phyloP scores from a whole-genome alignment of 2,797 vertebrate genomes.

The Leuciscus waleckii region DNA sequence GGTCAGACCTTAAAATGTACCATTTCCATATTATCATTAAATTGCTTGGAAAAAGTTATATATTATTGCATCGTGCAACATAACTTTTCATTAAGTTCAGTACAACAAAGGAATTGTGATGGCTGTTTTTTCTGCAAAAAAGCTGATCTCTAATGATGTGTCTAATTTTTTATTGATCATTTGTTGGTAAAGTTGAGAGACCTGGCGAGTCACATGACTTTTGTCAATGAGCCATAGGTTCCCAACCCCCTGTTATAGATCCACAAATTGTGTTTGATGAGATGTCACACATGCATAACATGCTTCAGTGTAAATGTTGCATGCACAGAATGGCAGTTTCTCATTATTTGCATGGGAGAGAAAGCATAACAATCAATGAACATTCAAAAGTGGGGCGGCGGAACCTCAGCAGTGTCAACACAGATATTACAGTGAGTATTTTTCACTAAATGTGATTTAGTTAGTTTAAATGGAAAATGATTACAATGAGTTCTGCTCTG shows the following conservation, averaged over 20 bases:
- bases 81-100: not conserved
- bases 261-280: slow-evolving; percentile 4
- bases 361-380: slow-evolving; percentile 38
- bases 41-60: not conserved
- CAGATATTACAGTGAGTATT: slow-evolving; percentile 39
- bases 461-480: slow-evolving; percentile 46
- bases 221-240: not conserved
- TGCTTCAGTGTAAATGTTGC: not conserved
- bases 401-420: slow-evolving; percentile 27
- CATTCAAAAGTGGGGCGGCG: slow-evolving; percentile 10
- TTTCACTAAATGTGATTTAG: slow-evolving; percentile 38
- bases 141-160: not conserved
- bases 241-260: not conserved
- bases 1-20: not conserved
- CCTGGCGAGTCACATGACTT: not conserved
- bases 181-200: not conserved
- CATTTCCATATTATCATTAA: not conserved
- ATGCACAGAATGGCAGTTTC: not conserved
- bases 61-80: not conserved
- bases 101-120: not conserved
- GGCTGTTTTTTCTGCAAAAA: not conserved
- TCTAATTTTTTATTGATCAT: not conserved
- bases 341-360: not conserved
- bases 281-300: slow-evolving; percentile 7
- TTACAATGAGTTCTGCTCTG: slow-evolving; percentile 36